Conservation (phyloP, 2,888 invertebrate species). For the Hydroisotoma schaefferi region DNA sequence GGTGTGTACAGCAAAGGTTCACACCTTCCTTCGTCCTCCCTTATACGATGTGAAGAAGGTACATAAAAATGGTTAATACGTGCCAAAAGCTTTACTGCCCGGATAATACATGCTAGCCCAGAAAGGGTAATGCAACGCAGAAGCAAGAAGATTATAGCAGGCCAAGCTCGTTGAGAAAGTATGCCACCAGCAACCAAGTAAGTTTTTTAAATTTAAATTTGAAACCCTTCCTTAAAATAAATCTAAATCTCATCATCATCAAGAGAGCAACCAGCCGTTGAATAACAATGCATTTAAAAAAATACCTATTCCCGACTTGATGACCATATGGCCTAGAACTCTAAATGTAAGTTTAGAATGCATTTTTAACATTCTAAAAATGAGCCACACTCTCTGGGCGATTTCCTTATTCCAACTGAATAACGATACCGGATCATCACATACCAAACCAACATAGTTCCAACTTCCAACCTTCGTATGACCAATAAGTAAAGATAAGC, state of each 20-base stretch:
- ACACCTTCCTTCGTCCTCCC: neutral
- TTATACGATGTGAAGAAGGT: neutral
- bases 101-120: constrained; percentile 20
- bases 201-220: too few species aligned
- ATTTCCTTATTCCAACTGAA: constrained; percentile 17
- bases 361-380: constrained; percentile 16
- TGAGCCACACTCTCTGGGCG: constrained; percentile 11
- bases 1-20: too few species aligned
- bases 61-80: constrained; percentile 16
- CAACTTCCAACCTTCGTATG: too few species aligned
- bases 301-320: constrained; percentile 9
- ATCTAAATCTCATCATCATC: constrained; percentile 5
- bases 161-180: neutral
- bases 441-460: too few species aligned
- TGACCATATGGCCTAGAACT: constrained; percentile 15
- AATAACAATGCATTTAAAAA: constrained; percentile 10
- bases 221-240: too few species aligned
- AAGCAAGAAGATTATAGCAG: neutral
- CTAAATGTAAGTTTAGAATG: neutral
- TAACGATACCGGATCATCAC: too few species aligned
- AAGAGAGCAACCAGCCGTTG: neutral
- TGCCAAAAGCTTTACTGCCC: constrained; percentile 32
- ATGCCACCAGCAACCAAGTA: too few species aligned
- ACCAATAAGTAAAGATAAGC: too few species aligned
- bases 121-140: neutral